A percentile compares a stretch with the other conserved stretches of the same genome.
Conservation (phyloP, 2,797 vertebrate genomes). For the Chaunax sp. region DNA sequence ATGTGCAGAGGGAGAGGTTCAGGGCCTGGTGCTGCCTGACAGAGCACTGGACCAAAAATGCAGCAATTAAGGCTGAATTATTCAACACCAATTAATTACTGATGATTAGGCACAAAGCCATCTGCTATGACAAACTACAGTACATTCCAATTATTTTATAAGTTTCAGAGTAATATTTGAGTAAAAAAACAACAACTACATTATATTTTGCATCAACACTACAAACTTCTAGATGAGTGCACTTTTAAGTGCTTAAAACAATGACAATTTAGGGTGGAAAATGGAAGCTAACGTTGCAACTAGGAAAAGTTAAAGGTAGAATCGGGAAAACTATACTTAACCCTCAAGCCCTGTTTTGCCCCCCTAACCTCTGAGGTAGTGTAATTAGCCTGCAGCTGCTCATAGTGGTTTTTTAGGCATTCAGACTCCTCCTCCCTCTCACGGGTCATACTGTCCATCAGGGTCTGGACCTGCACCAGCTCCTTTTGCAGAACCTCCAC, state of each 20-base stretch:
- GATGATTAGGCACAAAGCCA: conserved; percentile 17
- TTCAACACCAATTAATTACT: conserved; percentile 43
- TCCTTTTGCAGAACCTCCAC: conserved; percentile 96
- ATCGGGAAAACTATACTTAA: no score
- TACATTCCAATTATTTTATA: background rate
- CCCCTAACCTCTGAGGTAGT: conserved; percentile 90
- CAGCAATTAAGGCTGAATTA: conserved; percentile 54
- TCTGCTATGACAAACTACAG: background rate
- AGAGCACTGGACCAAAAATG: conserved; percentile 33
- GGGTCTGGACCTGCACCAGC: conserved; percentile 94
- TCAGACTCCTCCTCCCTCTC: conserved; percentile 94
- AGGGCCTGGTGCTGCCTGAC: no score
- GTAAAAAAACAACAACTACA: background rate
- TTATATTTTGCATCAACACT: background rate
- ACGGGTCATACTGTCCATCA: conserved; percentile 95
- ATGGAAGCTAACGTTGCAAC: background rate
- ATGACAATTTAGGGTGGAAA: background rate
- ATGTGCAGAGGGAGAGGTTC: background rate
- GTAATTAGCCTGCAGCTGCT: conserved; percentile 89
- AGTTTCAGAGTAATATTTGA: conserved; percentile 2
- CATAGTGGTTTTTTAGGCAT: conserved; percentile 89
- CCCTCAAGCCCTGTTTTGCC: background rate
- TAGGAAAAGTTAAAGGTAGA: no score
- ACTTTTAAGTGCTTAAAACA: background rate
- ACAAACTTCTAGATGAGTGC: background rate